Evolutionary conservation across 2,888 invertebrate species (phyloP), one percentile per base, ranked within the genome.

Genomic region (Drosophila atripex): DNA sequence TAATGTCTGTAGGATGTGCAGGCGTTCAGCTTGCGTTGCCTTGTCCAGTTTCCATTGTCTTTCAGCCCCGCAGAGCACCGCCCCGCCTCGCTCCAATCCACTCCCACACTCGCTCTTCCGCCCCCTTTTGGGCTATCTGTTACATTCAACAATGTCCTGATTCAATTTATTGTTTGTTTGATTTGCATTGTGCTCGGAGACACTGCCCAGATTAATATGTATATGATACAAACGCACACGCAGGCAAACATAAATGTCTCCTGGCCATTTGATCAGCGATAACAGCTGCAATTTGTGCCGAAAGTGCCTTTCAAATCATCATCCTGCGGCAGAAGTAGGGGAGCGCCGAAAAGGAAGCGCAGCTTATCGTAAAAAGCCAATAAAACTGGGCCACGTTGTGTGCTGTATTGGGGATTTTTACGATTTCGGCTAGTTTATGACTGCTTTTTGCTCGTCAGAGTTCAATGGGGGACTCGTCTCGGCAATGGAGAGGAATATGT

Each of bases 131-230:
- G 39, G 51, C 69, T 77, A 79, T 79, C 68, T 86, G 68, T 71
- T 58, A 65, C 75, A 74, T 69, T 70, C 76, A 76, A 80, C 78
- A 80, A 82, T 86, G 82, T 75, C 63, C 71, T 71, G 69, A 80
- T 75, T 80, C 84, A 80, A 82, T 82, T 86, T 86, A 84, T 84
- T 86, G 83, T 85, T 75, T 87, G 75, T 85, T 84, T 84, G 84
- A 85, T 82, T 87, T 87, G 72, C 79, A 82, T 82, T 85, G 75
- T 75, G 3, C 38, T 28, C 41, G 53, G 58, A 28, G 70, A 54
- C 71, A 70, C 16, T 53, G 12, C 39, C 53, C 71, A 53, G 56
- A 47, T 47, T 53, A 32, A 8, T 28, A 35, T 8, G 45, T 16
- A n/a, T 28, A 28, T 28, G 9, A 28, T 39, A n/a, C 28, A n/a